Base-by-base conservation (phyloP, 2,888 invertebrate species). In the Lepeophtheirus nordmannii region DNA sequence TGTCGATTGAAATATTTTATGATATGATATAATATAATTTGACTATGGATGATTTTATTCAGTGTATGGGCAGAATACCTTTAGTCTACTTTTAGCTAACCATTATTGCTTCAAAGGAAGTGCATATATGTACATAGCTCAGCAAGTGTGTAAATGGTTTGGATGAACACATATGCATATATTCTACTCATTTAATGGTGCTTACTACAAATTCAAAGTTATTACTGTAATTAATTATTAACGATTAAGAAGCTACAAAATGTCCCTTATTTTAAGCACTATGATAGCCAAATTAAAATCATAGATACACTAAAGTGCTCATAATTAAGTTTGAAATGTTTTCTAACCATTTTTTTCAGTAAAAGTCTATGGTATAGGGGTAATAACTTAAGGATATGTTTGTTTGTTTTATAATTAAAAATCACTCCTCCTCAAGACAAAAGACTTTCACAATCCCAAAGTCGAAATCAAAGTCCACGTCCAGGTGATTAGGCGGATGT, bases 401-500 rank as follows among this genome's bases (percentile, higher is more conserved):
- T 46, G 1, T 46, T 46, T 14, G 53, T 46, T 46, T 46, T 46
- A 5, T n/a, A 3, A 17, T 5, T 5, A 7, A 30, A 30, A 30
- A 30, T 30, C 30, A 46, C 1, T 46, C 53, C 8, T 46, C 53
- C 8, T 46, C 53, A 17, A 46, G 53, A 8, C 53, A 46, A 46
- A 46, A 46, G 53, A 46, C 53, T 8, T 46, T 46, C 53, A 46
- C 53, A n/a, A 46, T 46, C 8, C 53, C 53, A 46, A 46, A 46
- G 8, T 46, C 53, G 53, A 46, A 46, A 46, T 46, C 53, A 46
- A 46, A 46, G 53, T 46, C 53, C 53, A 46, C 53, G 53, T 46
- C 53, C 53, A 46, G 53, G 17, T 46, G 53, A 46, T 46, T 46
- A 5, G 53, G 14, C 5, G 2, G 17, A 17, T 46, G 53, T 46